phyloP scores from a whole-genome alignment of 23 tunicate species.

The Clavelina lepadiformis region DNA sequence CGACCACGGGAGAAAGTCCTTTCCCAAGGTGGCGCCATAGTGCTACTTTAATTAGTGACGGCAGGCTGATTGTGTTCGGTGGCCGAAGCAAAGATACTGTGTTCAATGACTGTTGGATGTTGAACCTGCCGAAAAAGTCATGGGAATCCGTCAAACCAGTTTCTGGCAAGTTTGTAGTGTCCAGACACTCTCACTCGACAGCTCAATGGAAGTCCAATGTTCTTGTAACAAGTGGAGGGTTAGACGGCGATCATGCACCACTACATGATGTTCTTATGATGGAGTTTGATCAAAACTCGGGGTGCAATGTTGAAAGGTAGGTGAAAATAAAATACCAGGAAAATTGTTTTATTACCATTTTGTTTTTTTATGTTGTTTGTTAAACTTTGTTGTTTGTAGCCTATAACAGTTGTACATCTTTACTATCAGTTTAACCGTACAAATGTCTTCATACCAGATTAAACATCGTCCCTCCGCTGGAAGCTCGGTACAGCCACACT shows the following conservation, averaged over 20 bases:
- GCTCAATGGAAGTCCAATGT: constrained; percentile 6
- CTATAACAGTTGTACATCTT: background rate
- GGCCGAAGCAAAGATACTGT: constrained; percentile 45
- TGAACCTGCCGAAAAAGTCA: constrained; percentile 5
- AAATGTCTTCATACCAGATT: constrained; percentile 10
- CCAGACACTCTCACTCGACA: constrained; percentile 44
- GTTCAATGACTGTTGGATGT: constrained; percentile 45
- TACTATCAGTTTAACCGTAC: no score
- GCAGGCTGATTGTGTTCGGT: constrained; percentile 50
- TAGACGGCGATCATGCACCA: constrained; percentile 18
- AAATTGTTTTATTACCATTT: background rate
- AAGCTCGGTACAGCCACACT: constrained; percentile 56
- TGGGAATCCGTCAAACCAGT: constrained; percentile 1
- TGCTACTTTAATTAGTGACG: background rate
- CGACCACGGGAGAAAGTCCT: constrained; percentile 7
- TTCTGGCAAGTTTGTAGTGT: background rate
- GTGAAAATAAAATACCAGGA: background rate
- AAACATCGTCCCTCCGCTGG: constrained; percentile 20
- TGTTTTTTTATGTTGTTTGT: background rate
- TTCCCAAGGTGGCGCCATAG: constrained; percentile 64
- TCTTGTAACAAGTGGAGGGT: constrained; percentile 51
- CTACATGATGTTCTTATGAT: constrained; percentile 25
- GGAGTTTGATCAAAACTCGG: background rate
- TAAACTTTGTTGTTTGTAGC: background rate
- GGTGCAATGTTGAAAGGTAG: constrained; percentile 1